A percentile compares a stretch with the other conserved stretches of the same genome.
phyloP scores from a whole-genome alignment of 2,797 vertebrate genomes.

The Pseudomugil tenellus region DNA sequence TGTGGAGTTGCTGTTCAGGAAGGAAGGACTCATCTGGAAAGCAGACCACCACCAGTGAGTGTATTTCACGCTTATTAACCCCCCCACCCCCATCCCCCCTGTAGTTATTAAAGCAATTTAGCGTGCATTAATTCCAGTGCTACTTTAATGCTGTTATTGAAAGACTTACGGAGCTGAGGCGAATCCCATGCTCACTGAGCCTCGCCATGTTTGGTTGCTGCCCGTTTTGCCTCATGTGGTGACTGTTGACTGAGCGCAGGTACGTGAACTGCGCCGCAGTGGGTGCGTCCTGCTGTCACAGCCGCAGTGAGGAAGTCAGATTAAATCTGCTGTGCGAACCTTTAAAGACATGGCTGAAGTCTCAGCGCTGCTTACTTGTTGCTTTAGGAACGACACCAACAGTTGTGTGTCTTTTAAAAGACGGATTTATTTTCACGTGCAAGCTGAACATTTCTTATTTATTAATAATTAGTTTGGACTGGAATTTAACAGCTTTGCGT shows the following conservation, averaged over 20 bases:
- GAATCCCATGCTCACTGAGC: constrained; percentile 84
- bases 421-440: too few species aligned
- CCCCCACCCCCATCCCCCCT: not conserved
- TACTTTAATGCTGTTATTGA: not conserved
- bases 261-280: not conserved
- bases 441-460: not conserved
- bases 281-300: constrained; percentile 27
- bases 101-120: not conserved
- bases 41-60: not conserved
- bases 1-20: constrained; percentile 86
- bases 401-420: too few species aligned
- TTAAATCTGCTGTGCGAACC: not conserved
- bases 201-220: constrained; percentile 74
- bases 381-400: too few species aligned
- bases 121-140: not conserved
- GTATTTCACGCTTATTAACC: not conserved
- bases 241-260: not conserved
- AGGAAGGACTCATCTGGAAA: constrained; percentile 84
- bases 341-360: not conserved
- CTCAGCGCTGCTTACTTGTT: not conserved
- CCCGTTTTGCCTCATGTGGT: not conserved
- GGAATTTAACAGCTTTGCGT: not conserved
- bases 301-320: constrained; percentile 34
- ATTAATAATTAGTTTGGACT: not conserved
- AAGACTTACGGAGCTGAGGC: constrained; percentile 82